Percentiles rank a stretch among this genome's conserved stretches.
Evolutionary conservation across 2,888 invertebrate species (phyloP).

Genomic region (Drosophila kokeensis): DNA sequence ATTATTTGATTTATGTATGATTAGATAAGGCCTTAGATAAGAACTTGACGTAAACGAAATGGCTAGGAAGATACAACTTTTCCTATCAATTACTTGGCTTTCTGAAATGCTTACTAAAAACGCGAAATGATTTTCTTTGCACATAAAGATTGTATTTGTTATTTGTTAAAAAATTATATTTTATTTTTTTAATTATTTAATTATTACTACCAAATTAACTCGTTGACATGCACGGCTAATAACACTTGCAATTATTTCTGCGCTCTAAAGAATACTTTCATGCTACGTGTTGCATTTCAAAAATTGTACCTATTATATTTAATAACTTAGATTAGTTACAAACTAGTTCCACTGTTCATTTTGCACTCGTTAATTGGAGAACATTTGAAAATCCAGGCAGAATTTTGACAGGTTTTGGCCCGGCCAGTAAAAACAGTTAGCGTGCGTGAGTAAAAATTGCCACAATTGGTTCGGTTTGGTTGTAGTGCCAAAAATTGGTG

Average conservation of each 20-base stretch:
- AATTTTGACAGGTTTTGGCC: slow-evolving; percentile 66
- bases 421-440: slow-evolving; percentile 43
- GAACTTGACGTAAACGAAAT: neutral
- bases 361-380: slow-evolving; percentile 35
- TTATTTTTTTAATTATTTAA: neutral
- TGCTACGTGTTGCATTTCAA: neutral
- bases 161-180: neutral
- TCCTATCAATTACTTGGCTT: too few species aligned
- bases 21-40: neutral
- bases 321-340: neutral
- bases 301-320: neutral
- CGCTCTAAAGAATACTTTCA: neutral
- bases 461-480: slow-evolving; percentile 63
- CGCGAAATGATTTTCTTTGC: neutral
- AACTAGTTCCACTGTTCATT: slow-evolving; percentile 32
- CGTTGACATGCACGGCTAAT: neutral
- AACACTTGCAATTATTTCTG: neutral
- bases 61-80: neutral
- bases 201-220: neutral
- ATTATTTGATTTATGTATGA: neutral
- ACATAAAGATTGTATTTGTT: neutral
- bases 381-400: slow-evolving; percentile 28
- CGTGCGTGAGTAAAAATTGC: slow-evolving; percentile 47
- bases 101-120: neutral
- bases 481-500: slow-evolving; percentile 65